Evolutionary conservation across 2,888 invertebrate genomes (phyloP).

Genomic region (Hermodice carunculata): DNA sequence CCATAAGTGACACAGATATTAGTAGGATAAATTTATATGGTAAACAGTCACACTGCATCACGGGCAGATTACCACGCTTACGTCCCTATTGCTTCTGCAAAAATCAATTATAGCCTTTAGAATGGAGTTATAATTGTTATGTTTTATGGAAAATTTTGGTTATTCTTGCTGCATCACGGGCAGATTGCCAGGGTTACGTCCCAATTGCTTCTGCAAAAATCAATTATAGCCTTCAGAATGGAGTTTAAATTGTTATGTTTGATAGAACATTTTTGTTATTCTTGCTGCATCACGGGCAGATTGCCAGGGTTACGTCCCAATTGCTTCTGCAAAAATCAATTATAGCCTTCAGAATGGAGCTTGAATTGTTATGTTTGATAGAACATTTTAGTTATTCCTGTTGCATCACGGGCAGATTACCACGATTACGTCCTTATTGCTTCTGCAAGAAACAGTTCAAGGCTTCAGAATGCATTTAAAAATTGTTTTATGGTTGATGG

Average conservation of each 20-base stretch:
- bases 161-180: conserved; percentile 84
- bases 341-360: no score
- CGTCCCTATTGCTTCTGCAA: conserved; percentile 86
- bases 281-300: conserved; percentile 80
- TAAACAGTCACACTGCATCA: conserved; percentile 83
- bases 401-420: conserved; percentile 77
- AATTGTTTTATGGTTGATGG: no score
- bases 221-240: no score
- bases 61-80: conserved; percentile 74
- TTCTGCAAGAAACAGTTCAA: conserved; percentile 74
- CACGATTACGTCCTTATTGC: conserved; percentile 84
- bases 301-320: conserved; percentile 80
- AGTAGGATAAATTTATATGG: conserved; percentile 85
- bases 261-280: no score
- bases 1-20: not conserved
- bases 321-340: conserved; percentile 77
- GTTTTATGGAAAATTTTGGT: no score
- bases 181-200: conserved; percentile 76
- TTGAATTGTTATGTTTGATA: no score
- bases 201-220: conserved; percentile 82
- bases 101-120: no score
- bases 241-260: no score
- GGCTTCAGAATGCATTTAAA: no score
- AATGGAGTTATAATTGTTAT: no score
- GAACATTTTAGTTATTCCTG: no score